phyloP scores from a whole-genome alignment of 2,113 vertebrate genomes.

The Cyphomyrus discorhynchus region DNA sequence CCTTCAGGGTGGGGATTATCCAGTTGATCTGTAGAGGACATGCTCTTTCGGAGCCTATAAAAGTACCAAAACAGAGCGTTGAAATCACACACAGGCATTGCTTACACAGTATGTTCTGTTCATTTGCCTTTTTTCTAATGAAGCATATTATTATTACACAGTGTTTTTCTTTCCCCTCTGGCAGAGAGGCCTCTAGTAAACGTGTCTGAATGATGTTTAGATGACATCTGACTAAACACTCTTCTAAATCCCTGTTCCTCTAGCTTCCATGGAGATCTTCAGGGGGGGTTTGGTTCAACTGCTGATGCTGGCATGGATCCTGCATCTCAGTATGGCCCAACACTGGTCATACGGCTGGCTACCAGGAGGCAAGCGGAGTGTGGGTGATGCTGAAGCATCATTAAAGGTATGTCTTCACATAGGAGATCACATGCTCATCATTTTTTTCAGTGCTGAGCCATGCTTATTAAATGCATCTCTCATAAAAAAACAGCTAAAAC shows the following conservation, averaged over 20 bases:
- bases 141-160: conserved; percentile 5
- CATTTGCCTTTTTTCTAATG: background rate
- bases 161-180: conserved; percentile 21
- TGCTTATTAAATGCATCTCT: background rate
- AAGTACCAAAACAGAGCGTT: conserved; percentile 34
- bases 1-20: conserved; percentile 58
- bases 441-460: background rate
- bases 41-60: conserved; percentile 44
- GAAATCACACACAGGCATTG: conserved; percentile 28
- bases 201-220: background rate
- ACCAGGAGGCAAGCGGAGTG: conserved; percentile 65
- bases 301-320: conserved; percentile 54
- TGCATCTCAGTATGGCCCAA: conserved; percentile 56
- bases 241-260: conserved; percentile 34
- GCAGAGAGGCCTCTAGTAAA: background rate
- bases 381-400: conserved; percentile 58
- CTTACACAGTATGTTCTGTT: conserved; percentile 3
- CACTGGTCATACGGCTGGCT: conserved; percentile 71
- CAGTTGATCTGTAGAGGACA: conserved; percentile 31
- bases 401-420: conserved; percentile 49
- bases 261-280: conserved; percentile 52
- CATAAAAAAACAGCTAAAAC: background rate
- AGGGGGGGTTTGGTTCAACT: conserved; percentile 52
- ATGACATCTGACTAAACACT: background rate
- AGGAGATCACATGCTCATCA: background rate